Base-by-base conservation (phyloP, 2,888 invertebrate species). In the Dugesia japonica region DNA sequence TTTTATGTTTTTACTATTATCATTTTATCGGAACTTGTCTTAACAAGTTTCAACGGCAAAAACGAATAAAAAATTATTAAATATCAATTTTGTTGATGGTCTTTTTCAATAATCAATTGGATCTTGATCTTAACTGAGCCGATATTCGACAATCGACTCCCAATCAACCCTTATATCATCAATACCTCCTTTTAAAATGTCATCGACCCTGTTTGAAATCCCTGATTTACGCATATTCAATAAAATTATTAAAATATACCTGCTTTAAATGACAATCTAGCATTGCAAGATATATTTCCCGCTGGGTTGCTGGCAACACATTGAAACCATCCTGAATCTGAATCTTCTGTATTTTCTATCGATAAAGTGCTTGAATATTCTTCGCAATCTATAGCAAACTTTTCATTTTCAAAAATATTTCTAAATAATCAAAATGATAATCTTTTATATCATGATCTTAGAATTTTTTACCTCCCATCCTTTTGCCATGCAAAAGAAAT, bases 231-330 rank as follows among this genome's bases (percentile, higher is more conserved):
- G n/a, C n/a, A n/a, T n/a, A n/a, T n/a, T n/a, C 13, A 31, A 31
- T 31, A 31, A 31, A 7, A 31, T 7, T 31, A 31, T n/a, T 13
- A 9, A 56, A 56, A 56, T n/a, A 9, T 1, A 56, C 56, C 56
- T n/a, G 56, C 56, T 56, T 56, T 56, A n/a, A 56, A 56, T 23
- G 56, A 56, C 56, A 56, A 56, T 56, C n/a, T n/a, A 56, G 56
- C 56, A n/a, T 56, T 56, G 17, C 56, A 56, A 9, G 56, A 13
- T n/a, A 56, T 56, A n/a, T n/a, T 56, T 20, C 56, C 56, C 7
- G 56, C 56, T 4, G 56, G 56, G 23, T 56, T 56, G 17, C 7
- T 56, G n/a, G 56, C 56, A n/a, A 56, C 56, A n/a, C 56, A 56
- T 56, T 56, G 56, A n/a, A 9, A 56, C 56, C 56, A 56, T 56